Evolutionary conservation across 2,797 vertebrate species (phyloP), one percentile per base, ranked within the genome.

Genomic region (Acestrorhynchus altus): DNA sequence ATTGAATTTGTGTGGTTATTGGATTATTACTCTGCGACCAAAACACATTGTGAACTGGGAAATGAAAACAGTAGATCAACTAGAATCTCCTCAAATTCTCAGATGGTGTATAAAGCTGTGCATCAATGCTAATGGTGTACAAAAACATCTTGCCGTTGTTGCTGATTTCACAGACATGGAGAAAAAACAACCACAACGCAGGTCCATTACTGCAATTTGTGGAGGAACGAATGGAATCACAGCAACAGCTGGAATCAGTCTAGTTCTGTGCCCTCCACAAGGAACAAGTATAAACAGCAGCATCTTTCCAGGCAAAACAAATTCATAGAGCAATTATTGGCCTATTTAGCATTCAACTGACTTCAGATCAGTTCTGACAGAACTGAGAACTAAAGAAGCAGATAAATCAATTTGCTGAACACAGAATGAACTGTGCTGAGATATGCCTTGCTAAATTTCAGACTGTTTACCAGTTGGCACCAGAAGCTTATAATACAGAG

Each of bases 51-150:
- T 49, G 24, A 72, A 47, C n/a, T 40, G 49, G 39, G 13, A 72
- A 78, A 65, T 67, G 60, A 59, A 57, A 46, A 66, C 5, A 1
- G 20, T 51, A 40, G 42, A 73, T 73, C 70, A 78, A 39, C 28
- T 20, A 78, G 61, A 63, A 28, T 39, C 46, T 46, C 24, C 4
- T 56, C 56, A 26, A 35, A 65, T 67, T 60, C n/a, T 74, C 44
- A 44, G 39, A 77, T 31, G 60, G 26, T 35, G 51, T 49, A 61
- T 61, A 57, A 78, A 74, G 52, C 72, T 40, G 39, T 61, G 35
- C n/a, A 44, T 74, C 70, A 67, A 51, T 57, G 61, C 74, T 69
- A 79, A 76, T 79, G 64, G 42, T 39, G 46, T 46, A 60, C 69
- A 65, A 52, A 54, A 77, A 76, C 66, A 76, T n/a, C 31, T 59